A percentile compares a stretch with the other conserved stretches of the same genome.
These are phyloP conservation scores for Lasioglossum marginatum DNA, from an alignment of 2,888 invertebrate genomes.

Conservation along the genomic window DNA sequence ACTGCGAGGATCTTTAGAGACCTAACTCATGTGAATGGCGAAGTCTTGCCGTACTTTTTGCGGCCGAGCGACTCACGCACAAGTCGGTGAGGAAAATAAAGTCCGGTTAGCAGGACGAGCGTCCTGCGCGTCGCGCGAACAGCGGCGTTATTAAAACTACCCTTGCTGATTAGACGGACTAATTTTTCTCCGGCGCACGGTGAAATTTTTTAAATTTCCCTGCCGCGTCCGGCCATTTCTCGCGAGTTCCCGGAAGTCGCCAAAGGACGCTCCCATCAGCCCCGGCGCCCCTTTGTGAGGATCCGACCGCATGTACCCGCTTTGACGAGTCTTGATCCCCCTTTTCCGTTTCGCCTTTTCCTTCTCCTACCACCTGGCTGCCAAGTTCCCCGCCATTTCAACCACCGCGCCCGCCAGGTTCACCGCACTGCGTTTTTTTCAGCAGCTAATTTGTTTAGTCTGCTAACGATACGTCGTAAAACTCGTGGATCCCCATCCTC, in stretches of 20 bases:
- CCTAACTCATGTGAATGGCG: background rate
- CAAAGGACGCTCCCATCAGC: constrained; percentile 50
- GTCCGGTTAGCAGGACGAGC: constrained; percentile 45
- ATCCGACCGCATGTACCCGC: constrained; percentile 19
- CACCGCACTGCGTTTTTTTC: constrained; percentile 69
- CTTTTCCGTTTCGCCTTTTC: constrained; percentile 7
- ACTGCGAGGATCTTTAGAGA: background rate
- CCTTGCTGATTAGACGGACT: constrained; percentile 73
- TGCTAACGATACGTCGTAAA: constrained; percentile 79
- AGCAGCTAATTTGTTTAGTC: constrained; percentile 79
- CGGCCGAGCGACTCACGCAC: background rate
- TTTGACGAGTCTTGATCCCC: constrained; percentile 25
- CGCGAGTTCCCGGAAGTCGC: constrained; percentile 31
- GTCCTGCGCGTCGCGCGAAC: constrained; percentile 26
- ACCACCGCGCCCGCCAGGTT: background rate
- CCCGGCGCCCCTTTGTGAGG: constrained; percentile 48
- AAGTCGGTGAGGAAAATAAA: constrained; percentile 53
- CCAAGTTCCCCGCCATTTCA: constrained; percentile 20
- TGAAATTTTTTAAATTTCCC: constrained; percentile 71
- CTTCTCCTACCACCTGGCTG: constrained; percentile 11
- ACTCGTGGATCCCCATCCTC: constrained; percentile 30
- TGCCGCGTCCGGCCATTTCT: constrained; percentile 41
- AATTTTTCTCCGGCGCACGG: constrained; percentile 70
- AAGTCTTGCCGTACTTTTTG: background rate
- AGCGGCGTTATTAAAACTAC: constrained; percentile 72